These are phyloP conservation scores for Euglossa dilemma DNA, from an alignment of 1,140 invertebrate species.

Conservation along the genomic window DNA sequence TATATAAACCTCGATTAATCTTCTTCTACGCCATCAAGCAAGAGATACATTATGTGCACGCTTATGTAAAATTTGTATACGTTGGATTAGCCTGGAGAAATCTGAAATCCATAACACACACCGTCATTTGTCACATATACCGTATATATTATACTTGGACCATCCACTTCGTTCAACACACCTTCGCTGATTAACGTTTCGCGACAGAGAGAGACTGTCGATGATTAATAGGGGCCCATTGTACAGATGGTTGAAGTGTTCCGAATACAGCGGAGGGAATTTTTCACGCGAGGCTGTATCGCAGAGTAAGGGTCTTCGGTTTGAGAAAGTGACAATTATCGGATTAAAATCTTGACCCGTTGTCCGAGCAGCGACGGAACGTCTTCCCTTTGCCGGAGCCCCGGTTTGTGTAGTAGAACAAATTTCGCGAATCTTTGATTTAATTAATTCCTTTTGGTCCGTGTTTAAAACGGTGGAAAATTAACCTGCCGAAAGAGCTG, in stretches of 20 bases:
- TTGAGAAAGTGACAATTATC: conserved; percentile 38
- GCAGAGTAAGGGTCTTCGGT: neutral
- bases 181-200: neutral
- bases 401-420: neutral
- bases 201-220: neutral
- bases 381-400: neutral
- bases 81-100: too few species aligned
- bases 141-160: neutral
- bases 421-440: conserved; percentile 35
- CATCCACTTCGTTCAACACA: neutral
- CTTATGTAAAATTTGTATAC: too few species aligned
- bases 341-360: conserved; percentile 41
- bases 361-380: neutral
- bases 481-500: neutral
- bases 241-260: neutral
- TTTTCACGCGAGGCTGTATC: neutral
- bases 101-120: too few species aligned
- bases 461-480: conserved; percentile 27
- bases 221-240: conserved; percentile 19
- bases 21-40: too few species aligned
- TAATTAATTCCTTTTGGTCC: conserved; percentile 38
- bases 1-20: too few species aligned
- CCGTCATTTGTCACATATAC: neutral
- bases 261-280: conserved; percentile 16
- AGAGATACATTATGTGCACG: too few species aligned